Base-by-base conservation (phyloP, 2,797 vertebrate species). In the Tragopan temminckii region DNA sequence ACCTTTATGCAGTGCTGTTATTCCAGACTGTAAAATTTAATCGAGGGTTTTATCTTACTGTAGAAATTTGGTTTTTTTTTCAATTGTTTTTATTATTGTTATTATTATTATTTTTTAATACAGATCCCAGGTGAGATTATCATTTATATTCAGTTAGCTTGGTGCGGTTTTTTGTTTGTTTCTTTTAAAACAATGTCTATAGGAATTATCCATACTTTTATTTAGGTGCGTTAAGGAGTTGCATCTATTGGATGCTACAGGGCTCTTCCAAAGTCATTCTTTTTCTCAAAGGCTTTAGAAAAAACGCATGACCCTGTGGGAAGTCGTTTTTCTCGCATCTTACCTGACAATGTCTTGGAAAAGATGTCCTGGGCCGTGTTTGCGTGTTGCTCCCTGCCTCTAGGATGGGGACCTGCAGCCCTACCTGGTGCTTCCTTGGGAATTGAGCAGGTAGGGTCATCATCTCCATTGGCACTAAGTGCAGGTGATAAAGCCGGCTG, bases 1-100 rank as follows among this genome's bases (percentile, higher is more conserved):
- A 76, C 55, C 20, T 86, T 72, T 25, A 66, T 48, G 46, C 33
- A 61, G 38, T 4, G 12, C 29, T 81, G 86, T 96, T 85, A 94
- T 62, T 29, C 66, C 45, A 82, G 64, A 23, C 48, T 70, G 53
- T 95, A 87, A 93, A 80, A 94, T 70, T 91, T 84, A 93, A 94
- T 90, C 0, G 29, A 85, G 80, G 35, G 48, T 74, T 94, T 94
- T 93, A 75, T 94, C 85, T 93, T 62, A 36, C 61, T 9, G 1
- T 11, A 80, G 83, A 84, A 67, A 62, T 79, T 57, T 80, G 42
- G 20, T 53, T 46, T 79, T 67, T 46, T 19, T 40, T 62, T n/a
- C 27, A 27, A 17, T 18, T 31, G 18, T 20, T 55, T 55, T 40
- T 25, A n/a, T n/a, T n/a, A n/a, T 48, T 48, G 7, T 24, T 35